These are phyloP conservation scores for Conus ventricosus DNA, from an alignment of 1,140 invertebrate species.

Conservation along the genomic window DNA sequence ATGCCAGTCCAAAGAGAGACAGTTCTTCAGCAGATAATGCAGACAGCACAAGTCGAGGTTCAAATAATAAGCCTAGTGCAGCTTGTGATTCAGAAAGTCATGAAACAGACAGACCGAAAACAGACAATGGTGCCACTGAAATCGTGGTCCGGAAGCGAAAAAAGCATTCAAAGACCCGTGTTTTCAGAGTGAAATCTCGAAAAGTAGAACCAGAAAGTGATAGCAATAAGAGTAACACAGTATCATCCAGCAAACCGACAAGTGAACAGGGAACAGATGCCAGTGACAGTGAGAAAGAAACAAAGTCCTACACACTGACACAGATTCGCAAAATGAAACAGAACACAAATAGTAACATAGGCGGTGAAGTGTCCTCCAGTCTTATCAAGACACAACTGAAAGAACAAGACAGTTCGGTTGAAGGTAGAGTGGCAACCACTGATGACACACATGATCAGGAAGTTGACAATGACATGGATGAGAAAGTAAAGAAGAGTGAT, in stretches of 20 bases:
- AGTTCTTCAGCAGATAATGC: not conserved
- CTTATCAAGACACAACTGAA: not conserved
- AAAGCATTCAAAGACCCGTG: not conserved
- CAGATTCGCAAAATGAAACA: not conserved
- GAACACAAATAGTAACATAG: not conserved
- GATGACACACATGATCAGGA: not conserved
- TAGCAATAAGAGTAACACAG: not conserved
- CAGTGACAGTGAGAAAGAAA: slow-evolving; percentile 3
- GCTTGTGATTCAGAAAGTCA: not conserved
- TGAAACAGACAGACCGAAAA: not conserved
- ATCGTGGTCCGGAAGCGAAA: not conserved
- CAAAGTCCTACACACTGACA: not conserved
- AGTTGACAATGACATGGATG: not conserved
- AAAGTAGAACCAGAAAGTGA: not conserved
- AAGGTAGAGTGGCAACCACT: not conserved
- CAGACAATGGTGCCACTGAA: not conserved
- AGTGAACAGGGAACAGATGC: not conserved
- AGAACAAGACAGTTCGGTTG: not conserved
- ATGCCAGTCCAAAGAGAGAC: not conserved
- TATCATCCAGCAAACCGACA: not conserved
- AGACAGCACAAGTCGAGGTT: not conserved
- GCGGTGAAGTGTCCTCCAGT: not conserved
- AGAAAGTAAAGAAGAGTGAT: not conserved
- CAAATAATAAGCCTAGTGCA: not conserved
- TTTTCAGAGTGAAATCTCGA: not conserved